A percentile compares a stretch with the other conserved stretches of the same genome.
These are phyloP conservation scores for Acanthisitta chloris DNA, from an alignment of 2,113 vertebrate species.

Conservation along the genomic window DNA sequence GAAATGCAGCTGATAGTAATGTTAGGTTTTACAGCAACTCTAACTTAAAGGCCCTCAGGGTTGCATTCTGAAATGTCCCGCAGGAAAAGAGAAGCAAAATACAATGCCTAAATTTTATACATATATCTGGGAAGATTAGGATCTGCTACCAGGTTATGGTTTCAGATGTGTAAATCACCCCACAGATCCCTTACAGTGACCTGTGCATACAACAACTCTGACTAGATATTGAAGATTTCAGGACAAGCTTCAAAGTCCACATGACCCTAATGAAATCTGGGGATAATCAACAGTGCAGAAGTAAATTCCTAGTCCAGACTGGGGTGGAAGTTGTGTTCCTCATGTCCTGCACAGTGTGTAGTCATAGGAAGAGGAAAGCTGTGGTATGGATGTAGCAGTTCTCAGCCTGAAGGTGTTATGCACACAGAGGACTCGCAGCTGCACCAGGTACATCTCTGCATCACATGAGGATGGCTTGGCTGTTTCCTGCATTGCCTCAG, in stretches of 20 bases:
- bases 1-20: not conserved
- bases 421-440: not conserved
- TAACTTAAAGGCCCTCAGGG: not conserved
- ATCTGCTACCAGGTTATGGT: not conserved
- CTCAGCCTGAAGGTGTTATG: not conserved
- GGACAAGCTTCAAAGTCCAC: not conserved
- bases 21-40: not conserved
- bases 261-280: not conserved
- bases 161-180: not conserved
- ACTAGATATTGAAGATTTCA: not conserved
- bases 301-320: not conserved
- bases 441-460: not conserved
- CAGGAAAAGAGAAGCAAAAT: not conserved
- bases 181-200: not conserved
- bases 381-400: accelerated
- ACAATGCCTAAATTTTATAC: not conserved
- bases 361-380: not conserved
- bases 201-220: not conserved
- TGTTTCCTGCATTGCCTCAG: not conserved
- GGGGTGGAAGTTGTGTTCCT: not conserved
- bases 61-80: not conserved
- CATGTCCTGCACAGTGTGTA: not conserved
- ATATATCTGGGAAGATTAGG: not conserved
- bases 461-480: not conserved
- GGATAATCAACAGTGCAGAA: not conserved